Evolutionary conservation across 2,113 vertebrate genomes (phyloP).

Genomic region (Siphamia tubifer): DNA sequence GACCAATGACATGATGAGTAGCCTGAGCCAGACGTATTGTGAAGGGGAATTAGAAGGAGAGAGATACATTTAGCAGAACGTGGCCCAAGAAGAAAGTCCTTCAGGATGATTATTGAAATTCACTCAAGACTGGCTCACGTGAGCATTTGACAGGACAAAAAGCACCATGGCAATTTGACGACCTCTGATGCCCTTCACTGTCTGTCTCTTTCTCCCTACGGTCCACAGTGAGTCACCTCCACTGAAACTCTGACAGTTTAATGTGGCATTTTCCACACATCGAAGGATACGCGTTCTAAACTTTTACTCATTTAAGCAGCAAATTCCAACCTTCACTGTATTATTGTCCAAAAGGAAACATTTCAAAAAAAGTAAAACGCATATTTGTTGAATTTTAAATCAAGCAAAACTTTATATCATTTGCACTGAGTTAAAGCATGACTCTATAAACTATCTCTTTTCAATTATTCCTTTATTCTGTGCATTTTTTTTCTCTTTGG

Average conservation of each 20-base stretch:
- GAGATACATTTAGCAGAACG: slow-evolving; percentile 75
- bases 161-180: slow-evolving; percentile 48
- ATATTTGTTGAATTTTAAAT: not conserved
- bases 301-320: not conserved
- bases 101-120: slow-evolving; percentile 78
- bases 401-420: not conserved
- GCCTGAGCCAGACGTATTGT: slow-evolving; percentile 72
- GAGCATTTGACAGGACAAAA: slow-evolving; percentile 66
- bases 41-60: slow-evolving; percentile 75
- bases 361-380: not conserved
- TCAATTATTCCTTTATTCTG: no score
- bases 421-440: no score
- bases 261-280: not conserved
- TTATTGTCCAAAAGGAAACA: not conserved
- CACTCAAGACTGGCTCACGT: slow-evolving; percentile 52
- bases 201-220: slow-evolving; percentile 3
- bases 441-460: no score
- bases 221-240: not conserved
- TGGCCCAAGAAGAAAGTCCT: slow-evolving; percentile 72
- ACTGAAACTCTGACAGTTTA: no score
- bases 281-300: not conserved
- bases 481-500: not conserved
- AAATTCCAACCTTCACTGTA: slow-evolving; percentile 2
- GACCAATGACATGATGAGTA: slow-evolving; percentile 74
- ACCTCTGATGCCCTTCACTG: slow-evolving; percentile 66